Base-by-base conservation (phyloP, 2,888 invertebrate species). In the Embidobia sp. region DNA sequence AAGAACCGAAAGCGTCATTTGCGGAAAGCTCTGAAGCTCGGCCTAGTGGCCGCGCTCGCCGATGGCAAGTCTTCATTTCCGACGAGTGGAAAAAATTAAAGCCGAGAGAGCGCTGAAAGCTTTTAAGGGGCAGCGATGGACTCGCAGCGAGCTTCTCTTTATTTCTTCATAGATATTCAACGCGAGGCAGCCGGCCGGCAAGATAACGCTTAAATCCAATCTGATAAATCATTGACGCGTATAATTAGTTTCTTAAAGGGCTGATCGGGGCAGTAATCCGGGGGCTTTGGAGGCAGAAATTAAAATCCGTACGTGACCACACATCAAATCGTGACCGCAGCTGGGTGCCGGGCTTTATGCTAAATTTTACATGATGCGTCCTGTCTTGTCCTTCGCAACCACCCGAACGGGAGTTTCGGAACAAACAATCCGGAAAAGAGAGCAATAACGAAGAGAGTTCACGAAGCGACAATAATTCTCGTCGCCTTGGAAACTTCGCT, bases 271-370 rank as follows among this genome's bases (percentile, higher is more conserved):
- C 19, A 33, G 18, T 55, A 74, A 74, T 74, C 66, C 40, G 15
- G 11, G 3, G 16, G 40, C 64, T 64, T 57, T 59, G 53, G 40
- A 13, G 22, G 22, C 1, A 7, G 61, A 57, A 75, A 69, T 75
- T 69, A 69, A 74, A 74, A 75, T 74, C 48, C 55, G 67, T 67
- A 75, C 75, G 75, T 75, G 75, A 75, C 75, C 67, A 63, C 67
- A 75, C 75, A 75, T 75, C 63, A 40, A 63, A 55, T 75, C 75
- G 75, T 61, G 74, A 61, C 46, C 53, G 42, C 19, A 51, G 18
- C 29, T 40, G 26, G 16, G 63, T 42, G 31, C 31, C 29, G 11
- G 48, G 67, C 63, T 74, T 74, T 44, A 61, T 69, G 67, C 53
- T 63, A 69, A 75, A 75, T 63, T 75, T 63, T 42, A 63, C 75